Evolutionary conservation across 2,888 invertebrate genomes (phyloP).

Genomic region (Electrophaes corylata): DNA sequence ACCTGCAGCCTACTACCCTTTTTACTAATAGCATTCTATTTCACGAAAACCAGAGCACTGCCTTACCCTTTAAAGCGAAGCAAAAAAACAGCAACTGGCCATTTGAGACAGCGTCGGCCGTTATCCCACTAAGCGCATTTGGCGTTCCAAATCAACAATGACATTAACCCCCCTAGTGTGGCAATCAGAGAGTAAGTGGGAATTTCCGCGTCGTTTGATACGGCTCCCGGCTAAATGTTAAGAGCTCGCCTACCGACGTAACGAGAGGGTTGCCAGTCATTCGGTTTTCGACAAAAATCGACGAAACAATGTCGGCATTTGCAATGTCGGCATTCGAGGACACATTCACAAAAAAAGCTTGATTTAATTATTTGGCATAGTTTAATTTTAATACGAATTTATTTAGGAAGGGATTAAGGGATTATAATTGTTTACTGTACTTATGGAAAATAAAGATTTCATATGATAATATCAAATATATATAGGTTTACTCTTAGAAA

Average conservation of each 20-base stretch:
- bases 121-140: constrained; percentile 74
- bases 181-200: constrained; percentile 82
- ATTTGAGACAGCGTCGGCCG: constrained; percentile 52
- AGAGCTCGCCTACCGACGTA: constrained; percentile 67
- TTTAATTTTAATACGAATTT: not conserved
- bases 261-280: constrained; percentile 37
- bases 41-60: constrained; percentile 19
- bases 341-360: not conserved
- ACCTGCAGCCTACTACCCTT: constrained; percentile 23
- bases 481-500: too few species aligned
- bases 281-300: not conserved
- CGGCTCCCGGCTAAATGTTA: constrained; percentile 79
- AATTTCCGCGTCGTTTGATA: constrained; percentile 82
- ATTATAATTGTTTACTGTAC: too few species aligned
- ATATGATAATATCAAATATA: too few species aligned
- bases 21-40: constrained; percentile 23
- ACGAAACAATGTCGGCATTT: not conserved
- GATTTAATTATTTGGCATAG: not conserved
- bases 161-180: constrained; percentile 81
- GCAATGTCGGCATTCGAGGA: not conserved
- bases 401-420: too few species aligned
- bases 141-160: constrained; percentile 79
- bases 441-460: too few species aligned
- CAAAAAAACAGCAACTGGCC: constrained; percentile 47
- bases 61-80: constrained; percentile 42